These are phyloP conservation scores for Arrhamphus sclerolepis DNA, from an alignment of 2,797 vertebrate species.

Conservation along the genomic window DNA sequence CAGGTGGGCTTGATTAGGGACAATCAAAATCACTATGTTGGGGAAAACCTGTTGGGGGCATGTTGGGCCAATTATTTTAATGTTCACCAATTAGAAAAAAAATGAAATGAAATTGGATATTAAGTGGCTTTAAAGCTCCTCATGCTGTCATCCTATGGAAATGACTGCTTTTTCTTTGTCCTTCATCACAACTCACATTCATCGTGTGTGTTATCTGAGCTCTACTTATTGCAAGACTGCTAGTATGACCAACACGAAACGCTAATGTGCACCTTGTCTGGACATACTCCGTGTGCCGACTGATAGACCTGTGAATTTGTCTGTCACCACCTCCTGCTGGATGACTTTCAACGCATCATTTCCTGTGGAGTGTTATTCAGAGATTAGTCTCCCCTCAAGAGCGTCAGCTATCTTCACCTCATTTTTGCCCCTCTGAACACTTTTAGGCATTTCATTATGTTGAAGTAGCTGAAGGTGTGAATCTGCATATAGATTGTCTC, in stretches of 20 bases:
- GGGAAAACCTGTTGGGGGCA: conserved; percentile 13
- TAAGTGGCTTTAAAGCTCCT: conserved; percentile 45
- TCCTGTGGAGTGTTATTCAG: conserved; percentile 66
- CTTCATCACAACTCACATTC: conserved; percentile 35
- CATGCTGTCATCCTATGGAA: conserved; percentile 57
- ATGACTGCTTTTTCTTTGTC: conserved; percentile 35
- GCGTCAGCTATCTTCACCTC: conserved; percentile 62
- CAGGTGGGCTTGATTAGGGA: conserved; percentile 28
- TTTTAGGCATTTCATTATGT: conserved; percentile 75
- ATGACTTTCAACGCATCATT: conserved; percentile 52
- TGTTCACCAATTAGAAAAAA: conserved; percentile 77
- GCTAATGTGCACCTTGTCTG: conserved; percentile 47
- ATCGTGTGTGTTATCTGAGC: conserved; percentile 40
- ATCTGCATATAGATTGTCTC: conserved; percentile 83
- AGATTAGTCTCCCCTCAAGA: conserved; percentile 72
- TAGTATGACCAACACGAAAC: conserved; percentile 35
- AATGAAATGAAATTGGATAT: neutral
- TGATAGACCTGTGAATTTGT: conserved; percentile 42
- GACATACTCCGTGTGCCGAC: conserved; percentile 22
- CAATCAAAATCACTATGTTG: neutral
- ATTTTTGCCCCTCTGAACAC: conserved; percentile 66
- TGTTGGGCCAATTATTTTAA: conserved; percentile 65
- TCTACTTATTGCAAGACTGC: conserved; percentile 31
- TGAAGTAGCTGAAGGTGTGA: conserved; percentile 73
- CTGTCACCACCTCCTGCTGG: conserved; percentile 34